phyloP scores from a whole-genome alignment of 2,113 vertebrate genomes.

The Pyxicephalus adspersus region DNA sequence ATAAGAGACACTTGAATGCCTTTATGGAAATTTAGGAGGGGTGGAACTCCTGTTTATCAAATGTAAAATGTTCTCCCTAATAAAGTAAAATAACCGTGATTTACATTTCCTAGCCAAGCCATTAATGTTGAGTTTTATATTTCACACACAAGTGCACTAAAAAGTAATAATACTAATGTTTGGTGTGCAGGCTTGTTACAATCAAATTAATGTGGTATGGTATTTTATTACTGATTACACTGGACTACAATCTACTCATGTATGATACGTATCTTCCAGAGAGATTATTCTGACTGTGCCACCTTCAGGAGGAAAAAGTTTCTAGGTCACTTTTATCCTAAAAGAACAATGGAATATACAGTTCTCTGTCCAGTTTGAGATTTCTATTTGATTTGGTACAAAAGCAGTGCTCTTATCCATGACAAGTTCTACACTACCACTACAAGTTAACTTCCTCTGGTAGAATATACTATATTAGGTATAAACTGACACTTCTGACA shows the following conservation, averaged over 20 bases:
- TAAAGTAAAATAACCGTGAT: no score
- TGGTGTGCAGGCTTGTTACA: no score
- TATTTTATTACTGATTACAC: no score
- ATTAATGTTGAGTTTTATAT: no score
- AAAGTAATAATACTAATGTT: no score
- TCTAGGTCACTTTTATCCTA: not conserved
- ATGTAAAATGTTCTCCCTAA: no score
- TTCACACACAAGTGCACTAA: no score
- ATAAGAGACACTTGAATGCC: not conserved
- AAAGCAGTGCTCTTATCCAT: not conserved
- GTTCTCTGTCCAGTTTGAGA: not conserved
- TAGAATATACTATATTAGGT: not conserved
- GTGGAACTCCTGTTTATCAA: no score
- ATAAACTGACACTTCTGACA: not conserved
- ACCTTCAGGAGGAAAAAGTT: not conserved
- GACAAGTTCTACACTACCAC: not conserved
- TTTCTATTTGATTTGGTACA: slow-evolving; percentile 1
- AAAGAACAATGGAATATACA: slow-evolving; percentile 2
- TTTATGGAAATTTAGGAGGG: not conserved
- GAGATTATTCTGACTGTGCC: not conserved
- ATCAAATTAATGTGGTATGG: no score
- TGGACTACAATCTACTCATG: not conserved
- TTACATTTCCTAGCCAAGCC: no score
- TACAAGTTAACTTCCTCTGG: not conserved
- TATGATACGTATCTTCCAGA: not conserved